Evolutionary conservation across 2,113 vertebrate species (phyloP), one percentile per base, ranked within the genome.

Genomic region (Hystrix brachyura): DNA sequence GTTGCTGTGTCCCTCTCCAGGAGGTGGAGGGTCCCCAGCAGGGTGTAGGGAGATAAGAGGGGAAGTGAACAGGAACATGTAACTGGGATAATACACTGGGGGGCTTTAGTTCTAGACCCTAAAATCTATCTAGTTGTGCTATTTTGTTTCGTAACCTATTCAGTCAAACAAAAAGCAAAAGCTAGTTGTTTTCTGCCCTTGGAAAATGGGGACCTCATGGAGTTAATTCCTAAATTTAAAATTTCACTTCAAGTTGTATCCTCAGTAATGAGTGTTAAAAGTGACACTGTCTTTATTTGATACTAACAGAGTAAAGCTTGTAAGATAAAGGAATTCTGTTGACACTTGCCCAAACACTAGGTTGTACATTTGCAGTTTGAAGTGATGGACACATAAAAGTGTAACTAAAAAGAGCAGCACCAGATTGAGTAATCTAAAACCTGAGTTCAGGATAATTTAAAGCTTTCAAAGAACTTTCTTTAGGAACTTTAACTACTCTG

Each of bases 1-100:
- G 0, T 18, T 62, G 34, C 10, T 19, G 3, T 51, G 67, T 23
- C 6, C 4, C 15, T 13, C 25, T 67, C 0, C 51, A 23, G 9
- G 55, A 46, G 25, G 4, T 1, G 32, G 43, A 15, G 5, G 2
- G 3, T 84, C 25, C 18, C 74, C 38, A 25, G 51, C 1, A 91
- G 55, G 1, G 13, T 23, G 8, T 29, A 69, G 32, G 15, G n/a
- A 4, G 19, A 8, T 0, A 55, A 53, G 17, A 60, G 0, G 12
- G 7, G 7, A 91, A 59, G 14, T 64, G 51, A 51, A 12, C 18
- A 65, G 38, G 21, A 60, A 8, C 48, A 34, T 17, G 38, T 19
- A 48, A 51, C 15, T 18, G 46, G 6, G 23, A 9, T 64, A 55
- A 67, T 10, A 12, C 2, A 55, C 8, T 23, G 5, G 74, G 74